Percentiles rank a stretch among this genome's conserved stretches.
Evolutionary conservation across 1,140 invertebrate genomes (phyloP).

Genomic region (Drosophila kepulauana): DNA sequence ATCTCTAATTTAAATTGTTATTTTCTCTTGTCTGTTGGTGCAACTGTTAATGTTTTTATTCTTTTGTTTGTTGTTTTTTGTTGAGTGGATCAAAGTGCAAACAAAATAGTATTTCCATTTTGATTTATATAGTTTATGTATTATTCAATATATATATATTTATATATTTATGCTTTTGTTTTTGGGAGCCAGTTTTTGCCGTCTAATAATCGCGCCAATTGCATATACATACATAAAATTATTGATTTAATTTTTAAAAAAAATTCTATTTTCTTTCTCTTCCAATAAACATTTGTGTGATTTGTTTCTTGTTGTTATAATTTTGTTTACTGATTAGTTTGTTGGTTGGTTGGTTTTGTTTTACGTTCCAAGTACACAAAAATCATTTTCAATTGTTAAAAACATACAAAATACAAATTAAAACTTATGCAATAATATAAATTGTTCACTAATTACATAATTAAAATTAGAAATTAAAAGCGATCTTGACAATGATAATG

Average conservation of each 20-base stretch:
- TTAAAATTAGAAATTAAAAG: slow-evolving; percentile 77
- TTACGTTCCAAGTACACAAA: slow-evolving; percentile 39
- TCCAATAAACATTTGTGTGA: slow-evolving; percentile 53
- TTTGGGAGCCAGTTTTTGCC: slow-evolving; percentile 6
- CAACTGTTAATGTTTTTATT: slow-evolving; percentile 55
- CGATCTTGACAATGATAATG: slow-evolving; percentile 54
- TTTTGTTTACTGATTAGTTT: slow-evolving; percentile 35
- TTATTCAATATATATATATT: slow-evolving; percentile 29
- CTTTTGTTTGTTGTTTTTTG: slow-evolving; percentile 43
- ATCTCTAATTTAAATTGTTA: slow-evolving; percentile 66
- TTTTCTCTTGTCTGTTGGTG: slow-evolving; percentile 60
- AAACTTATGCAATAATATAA: slow-evolving; percentile 52
- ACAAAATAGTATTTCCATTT: slow-evolving; percentile 53
- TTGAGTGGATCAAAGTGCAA: slow-evolving; percentile 55
- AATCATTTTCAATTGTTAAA: slow-evolving; percentile 48
- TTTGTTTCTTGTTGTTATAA: slow-evolving; percentile 26
- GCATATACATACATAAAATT: slow-evolving; percentile 55
- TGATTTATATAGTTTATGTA: slow-evolving; percentile 17
- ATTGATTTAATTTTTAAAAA: slow-evolving; percentile 70
- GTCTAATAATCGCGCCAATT: slow-evolving; percentile 24
- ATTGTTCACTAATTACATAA: slow-evolving; percentile 77
- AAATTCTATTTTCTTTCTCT: slow-evolving; percentile 52
- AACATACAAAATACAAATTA: slow-evolving; percentile 72
- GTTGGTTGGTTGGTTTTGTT: slow-evolving; percentile 19
- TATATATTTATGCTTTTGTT: slow-evolving; percentile 29